phyloP scores from a whole-genome alignment of 2,888 invertebrate species.

The Apamea anceps region DNA sequence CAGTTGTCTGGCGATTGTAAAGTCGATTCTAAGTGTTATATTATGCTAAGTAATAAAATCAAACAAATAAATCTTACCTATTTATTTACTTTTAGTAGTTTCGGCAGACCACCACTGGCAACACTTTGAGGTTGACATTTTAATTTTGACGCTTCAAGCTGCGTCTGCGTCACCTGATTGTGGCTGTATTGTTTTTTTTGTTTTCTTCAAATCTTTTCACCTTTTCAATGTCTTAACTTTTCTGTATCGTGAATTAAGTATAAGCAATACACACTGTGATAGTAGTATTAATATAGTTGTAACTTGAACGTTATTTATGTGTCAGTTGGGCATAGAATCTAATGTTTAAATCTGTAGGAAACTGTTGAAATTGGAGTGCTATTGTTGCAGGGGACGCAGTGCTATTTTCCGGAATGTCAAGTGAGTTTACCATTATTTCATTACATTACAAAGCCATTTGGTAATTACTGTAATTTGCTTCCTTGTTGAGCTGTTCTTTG shows the following conservation, averaged over 20 bases:
- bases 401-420: slow-evolving; percentile 91
- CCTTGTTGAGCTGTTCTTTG: neutral
- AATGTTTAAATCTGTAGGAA: slow-evolving; percentile 20
- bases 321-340: slow-evolving; percentile 6
- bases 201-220: slow-evolving; percentile 14
- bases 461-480: neutral
- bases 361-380: slow-evolving; percentile 57
- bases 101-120: slow-evolving; percentile 27
- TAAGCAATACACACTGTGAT: slow-evolving; percentile 57
- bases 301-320: slow-evolving; percentile 23
- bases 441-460: neutral
- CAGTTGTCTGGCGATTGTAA: neutral
- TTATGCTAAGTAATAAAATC: neutral
- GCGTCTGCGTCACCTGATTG: slow-evolving; percentile 57
- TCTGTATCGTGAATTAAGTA: slow-evolving; percentile 23
- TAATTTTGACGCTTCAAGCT: slow-evolving; percentile 39
- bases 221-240: slow-evolving; percentile 22
- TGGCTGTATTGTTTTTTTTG: slow-evolving; percentile 36
- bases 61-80: neutral
- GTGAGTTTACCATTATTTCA: slow-evolving; percentile 78
- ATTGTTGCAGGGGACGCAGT: slow-evolving; percentile 91
- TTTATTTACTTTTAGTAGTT: slow-evolving; percentile 23
- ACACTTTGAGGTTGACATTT: slow-evolving; percentile 47
- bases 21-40: neutral
- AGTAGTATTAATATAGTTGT: slow-evolving; percentile 47